Conservation (phyloP, 2,797 vertebrate genomes). For the Anguilla pacifica region DNA sequence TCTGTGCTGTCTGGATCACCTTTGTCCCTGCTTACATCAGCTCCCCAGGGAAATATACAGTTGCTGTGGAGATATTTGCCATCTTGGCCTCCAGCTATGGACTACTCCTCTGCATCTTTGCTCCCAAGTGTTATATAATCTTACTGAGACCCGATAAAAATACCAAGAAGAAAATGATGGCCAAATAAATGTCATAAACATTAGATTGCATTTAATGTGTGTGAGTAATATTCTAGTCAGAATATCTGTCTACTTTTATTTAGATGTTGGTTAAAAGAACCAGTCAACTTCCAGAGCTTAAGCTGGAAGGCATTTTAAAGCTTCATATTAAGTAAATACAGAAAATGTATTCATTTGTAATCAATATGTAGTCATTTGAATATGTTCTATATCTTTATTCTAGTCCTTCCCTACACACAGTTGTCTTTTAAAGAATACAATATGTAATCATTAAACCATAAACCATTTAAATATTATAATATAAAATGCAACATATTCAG, state of each 20-base stretch:
- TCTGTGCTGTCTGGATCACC: conserved; percentile 59
- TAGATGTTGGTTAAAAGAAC: background rate
- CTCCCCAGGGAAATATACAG: conserved; percentile 58
- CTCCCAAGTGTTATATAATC: conserved; percentile 60
- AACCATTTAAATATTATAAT: background rate
- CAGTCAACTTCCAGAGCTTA: background rate
- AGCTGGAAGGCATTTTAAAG: background rate
- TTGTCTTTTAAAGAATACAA: no score
- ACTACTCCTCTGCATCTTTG: conserved; percentile 58
- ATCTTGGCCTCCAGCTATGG: conserved; percentile 59
- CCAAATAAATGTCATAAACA: conserved; percentile 37
- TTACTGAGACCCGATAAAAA: conserved; percentile 58
- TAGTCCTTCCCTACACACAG: no score
- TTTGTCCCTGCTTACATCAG: conserved; percentile 61
- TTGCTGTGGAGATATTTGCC: conserved; percentile 62
- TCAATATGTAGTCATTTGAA: background rate
- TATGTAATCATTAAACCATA: no score
- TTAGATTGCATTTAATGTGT: background rate
- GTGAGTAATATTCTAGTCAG: background rate
- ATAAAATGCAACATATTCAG: background rate
- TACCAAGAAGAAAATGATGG: conserved; percentile 57
- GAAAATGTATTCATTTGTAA: no score
- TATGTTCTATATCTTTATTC: background rate
- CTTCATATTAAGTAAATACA: background rate
- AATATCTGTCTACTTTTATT: background rate